Conservation (phyloP, 1,140 invertebrate genomes). For the Geopemphigus sp. region DNA sequence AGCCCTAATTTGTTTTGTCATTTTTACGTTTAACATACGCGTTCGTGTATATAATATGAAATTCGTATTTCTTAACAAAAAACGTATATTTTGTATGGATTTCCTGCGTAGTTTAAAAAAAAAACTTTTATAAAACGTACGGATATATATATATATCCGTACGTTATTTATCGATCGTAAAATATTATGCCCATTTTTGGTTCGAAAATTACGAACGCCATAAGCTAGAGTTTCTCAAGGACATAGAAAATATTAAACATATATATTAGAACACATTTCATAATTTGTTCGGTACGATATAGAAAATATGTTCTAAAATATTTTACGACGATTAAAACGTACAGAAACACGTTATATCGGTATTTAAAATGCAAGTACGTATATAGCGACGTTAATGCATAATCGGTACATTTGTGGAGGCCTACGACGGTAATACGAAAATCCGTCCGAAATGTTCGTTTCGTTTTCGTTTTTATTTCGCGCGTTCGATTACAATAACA, state of each 20-base stretch:
- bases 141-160: neutral
- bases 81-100: too few relatives aligned
- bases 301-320: neutral
- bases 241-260: constrained; percentile 1
- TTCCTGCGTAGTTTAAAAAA: too few relatives aligned
- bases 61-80: too few relatives aligned
- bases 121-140: too few relatives aligned
- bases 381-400: too few relatives aligned
- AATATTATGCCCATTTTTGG: constrained; percentile 35
- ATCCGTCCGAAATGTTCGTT: neutral
- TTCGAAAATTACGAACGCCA: constrained; percentile 27
- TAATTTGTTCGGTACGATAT: neutral
- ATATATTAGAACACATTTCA: neutral
- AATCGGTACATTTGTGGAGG: too few relatives aligned
- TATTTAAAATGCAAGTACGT: too few relatives aligned
- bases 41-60: neutral
- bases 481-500: neutral
- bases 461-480: too few relatives aligned
- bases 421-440: too few relatives aligned
- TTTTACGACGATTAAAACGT: neutral
- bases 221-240: neutral
- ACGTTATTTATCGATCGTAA: constrained; percentile 8
- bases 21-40: neutral
- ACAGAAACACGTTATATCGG: neutral
- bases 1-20: neutral